A percentile compares a stretch with the other conserved stretches of the same genome.
Evolutionary conservation across 2,797 vertebrate genomes (phyloP).

Genomic region (Rhadinocentrus ornatus): DNA sequence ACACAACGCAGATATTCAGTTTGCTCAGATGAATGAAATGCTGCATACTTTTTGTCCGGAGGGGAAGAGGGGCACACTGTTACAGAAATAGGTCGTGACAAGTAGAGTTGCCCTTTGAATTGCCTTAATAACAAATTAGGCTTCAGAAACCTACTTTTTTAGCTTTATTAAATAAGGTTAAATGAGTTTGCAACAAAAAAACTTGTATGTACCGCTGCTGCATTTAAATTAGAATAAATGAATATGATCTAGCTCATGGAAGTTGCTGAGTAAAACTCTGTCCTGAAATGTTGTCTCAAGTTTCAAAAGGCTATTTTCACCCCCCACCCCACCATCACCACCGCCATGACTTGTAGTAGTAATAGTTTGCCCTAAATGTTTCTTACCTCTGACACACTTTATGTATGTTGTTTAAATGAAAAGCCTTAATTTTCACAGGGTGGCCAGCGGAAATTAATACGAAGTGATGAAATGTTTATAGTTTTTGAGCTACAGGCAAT

Average conservation of each 20-base stretch:
- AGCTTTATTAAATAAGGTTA: constrained; percentile 7
- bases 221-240: constrained; percentile 1
- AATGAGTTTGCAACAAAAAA: not conserved
- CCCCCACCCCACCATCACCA: too few relatives aligned
- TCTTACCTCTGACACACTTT: constrained; percentile 32
- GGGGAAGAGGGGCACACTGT: not conserved
- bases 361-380: constrained; percentile 33
- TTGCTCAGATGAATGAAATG: constrained; percentile 20
- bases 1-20: constrained; percentile 26
- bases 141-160: not conserved
- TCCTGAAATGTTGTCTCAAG: constrained; percentile 41
- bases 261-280: constrained; percentile 13
- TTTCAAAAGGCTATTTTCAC: constrained; percentile 70
- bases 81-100: constrained; percentile 10
- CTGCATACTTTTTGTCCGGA: constrained; percentile 13
- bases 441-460: not conserved
- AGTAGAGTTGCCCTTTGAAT: constrained; percentile 12
- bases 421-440: not conserved
- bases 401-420: constrained; percentile 5
- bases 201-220: not conserved
- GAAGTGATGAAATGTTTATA: constrained; percentile 9
- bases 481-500: not conserved
- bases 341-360: constrained; percentile 17
- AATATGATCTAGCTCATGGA: constrained; percentile 20
- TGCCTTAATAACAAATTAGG: not conserved